These are phyloP conservation scores for Procambarus clarkii DNA, from an alignment of 1,140 invertebrate genomes.

Conservation along the genomic window DNA sequence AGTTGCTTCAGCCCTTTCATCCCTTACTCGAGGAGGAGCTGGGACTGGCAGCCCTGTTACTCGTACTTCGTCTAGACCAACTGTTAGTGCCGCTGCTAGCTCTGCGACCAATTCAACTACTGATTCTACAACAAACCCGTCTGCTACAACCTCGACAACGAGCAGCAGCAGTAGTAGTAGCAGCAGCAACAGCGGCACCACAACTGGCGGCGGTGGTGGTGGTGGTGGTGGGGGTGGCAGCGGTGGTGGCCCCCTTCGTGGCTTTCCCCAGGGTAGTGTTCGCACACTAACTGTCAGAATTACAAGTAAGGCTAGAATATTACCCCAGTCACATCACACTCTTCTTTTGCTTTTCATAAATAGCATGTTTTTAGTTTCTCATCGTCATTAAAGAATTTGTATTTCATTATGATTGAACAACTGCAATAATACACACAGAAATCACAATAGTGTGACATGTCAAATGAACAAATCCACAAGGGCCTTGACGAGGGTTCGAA, in stretches of 20 bases:
- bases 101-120: not conserved
- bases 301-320: constrained; percentile 61
- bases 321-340: constrained; percentile 36
- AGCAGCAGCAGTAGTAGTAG: constrained; percentile 10
- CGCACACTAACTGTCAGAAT: constrained; percentile 70
- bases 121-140: not conserved
- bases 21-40: constrained; percentile 72
- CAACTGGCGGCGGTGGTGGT: not conserved
- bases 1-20: constrained; percentile 77
- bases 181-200: constrained; percentile 2
- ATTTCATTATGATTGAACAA: too few relatives aligned
- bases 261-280: constrained; percentile 66
- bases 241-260: constrained; percentile 38
- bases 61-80: constrained; percentile 44
- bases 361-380: too few relatives aligned
- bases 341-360: not conserved
- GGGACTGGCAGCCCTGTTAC: constrained; percentile 25
- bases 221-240: not conserved
- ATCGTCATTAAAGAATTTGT: too few relatives aligned
- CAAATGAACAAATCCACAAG: too few relatives aligned
- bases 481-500: too few relatives aligned
- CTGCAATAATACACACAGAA: too few relatives aligned
- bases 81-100: constrained; percentile 1
- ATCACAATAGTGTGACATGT: too few relatives aligned
- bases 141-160: constrained; percentile 17